Evolutionary conservation across 2,113 vertebrate genomes (phyloP), one percentile per base, ranked within the genome.

Genomic region (Montifringilla adamsi): DNA sequence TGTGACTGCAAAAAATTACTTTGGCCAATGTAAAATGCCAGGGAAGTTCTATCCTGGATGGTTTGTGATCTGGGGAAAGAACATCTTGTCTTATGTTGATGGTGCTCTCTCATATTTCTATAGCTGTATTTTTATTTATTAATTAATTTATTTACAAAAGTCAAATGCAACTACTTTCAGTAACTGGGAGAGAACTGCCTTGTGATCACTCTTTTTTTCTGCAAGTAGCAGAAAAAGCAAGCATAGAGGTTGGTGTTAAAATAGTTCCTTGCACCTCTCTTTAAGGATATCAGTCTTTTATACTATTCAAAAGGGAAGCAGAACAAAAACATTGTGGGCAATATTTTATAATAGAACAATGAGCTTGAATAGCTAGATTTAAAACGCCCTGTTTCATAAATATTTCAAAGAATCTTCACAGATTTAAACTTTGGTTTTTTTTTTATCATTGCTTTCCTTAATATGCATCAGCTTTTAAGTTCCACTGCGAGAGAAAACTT

Each of bases 291-390:
- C 44, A 49, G 44, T n/a, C 67, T 89, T 83, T 85, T 94, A 47
- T 87, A 30, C 78, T 74, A 5, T 78, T 95, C 79, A 84, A 46
- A 86, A 81, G 73, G 22, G 33, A 84, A 86, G 22, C 28, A 84
- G 87, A 90, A 91, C n/a, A 77, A 88, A 86, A 94, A 70, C 72
- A 53, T 84, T 56, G 56, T 84, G 72, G 73, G 72, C 82, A 92
- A 90, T 84, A 72, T 67, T 93, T 93, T 86, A 78, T 80, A 93
- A 80, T 63, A 88, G 79, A 73, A 77, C 41, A 85, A 66, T 26
- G 63, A 77, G 37, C 72, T 43, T 64, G 82, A 74, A 90, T 4
- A 90, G 67, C 12, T 39, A 62, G 75, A 67, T 85, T 93, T 90
- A 22, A 81, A 88, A 31, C 0, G 10, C 22, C 31, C 44, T 77